Conservation (phyloP, 2,113 vertebrate species). For the Manacus vitellinus region DNA sequence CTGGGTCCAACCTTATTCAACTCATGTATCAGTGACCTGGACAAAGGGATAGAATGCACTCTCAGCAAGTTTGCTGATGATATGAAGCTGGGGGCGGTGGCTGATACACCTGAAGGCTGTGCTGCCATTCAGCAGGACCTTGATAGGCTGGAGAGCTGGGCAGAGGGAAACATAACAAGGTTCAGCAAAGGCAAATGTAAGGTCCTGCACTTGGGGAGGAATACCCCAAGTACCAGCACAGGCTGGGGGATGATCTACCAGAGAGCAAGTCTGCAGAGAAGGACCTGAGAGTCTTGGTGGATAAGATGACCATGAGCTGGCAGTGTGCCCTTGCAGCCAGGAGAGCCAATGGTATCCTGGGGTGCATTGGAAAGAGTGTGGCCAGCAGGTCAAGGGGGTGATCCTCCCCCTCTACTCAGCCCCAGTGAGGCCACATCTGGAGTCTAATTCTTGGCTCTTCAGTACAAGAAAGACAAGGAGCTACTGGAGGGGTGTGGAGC, state of each 20-base stretch:
- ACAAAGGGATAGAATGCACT: neutral
- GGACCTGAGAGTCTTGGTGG: neutral
- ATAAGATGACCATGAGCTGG: neutral
- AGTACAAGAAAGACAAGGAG: neutral
- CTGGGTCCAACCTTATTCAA: neutral
- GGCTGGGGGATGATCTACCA: neutral
- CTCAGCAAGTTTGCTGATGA: neutral
- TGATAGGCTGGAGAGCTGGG: neutral
- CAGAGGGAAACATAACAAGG: neutral
- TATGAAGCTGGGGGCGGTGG: neutral
- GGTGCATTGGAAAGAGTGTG: no score
- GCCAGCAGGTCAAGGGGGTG: neutral
- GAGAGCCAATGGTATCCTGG: neutral
- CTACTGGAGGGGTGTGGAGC: neutral
- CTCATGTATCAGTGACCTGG: neutral
- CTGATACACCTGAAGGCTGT: neutral
- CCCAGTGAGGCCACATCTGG: neutral
- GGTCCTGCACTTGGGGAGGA: neutral
- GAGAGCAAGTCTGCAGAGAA: neutral
- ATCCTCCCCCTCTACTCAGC: rapidly evolving
- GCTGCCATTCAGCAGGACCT: neutral
- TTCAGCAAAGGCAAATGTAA: neutral
- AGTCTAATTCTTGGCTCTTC: neutral
- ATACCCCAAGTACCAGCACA: neutral
- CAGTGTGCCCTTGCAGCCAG: no score